Percentiles rank a stretch among this genome's conserved stretches.
These are phyloP conservation scores for Sebastiscus albofasciatus DNA, from an alignment of 2,797 vertebrate species.

Conservation along the genomic window DNA sequence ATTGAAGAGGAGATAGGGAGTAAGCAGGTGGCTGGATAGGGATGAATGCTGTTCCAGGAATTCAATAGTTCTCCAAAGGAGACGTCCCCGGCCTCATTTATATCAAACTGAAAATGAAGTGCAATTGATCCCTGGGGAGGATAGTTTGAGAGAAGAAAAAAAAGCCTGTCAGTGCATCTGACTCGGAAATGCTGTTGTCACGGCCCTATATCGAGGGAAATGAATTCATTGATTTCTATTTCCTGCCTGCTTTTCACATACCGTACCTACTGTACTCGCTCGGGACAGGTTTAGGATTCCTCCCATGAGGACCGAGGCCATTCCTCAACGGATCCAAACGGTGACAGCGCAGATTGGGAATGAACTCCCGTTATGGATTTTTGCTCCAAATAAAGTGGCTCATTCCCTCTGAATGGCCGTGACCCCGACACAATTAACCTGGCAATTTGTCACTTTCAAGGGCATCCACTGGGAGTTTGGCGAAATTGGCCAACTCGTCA, in stretches of 20 bases:
- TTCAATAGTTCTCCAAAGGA: constrained; percentile 23
- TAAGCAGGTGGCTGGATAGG: constrained; percentile 36
- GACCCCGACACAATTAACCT: constrained; percentile 74
- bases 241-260: constrained; percentile 24
- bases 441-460: constrained; percentile 73
- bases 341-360: constrained; percentile 56
- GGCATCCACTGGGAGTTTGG: constrained; percentile 67
- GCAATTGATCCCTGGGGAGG: constrained; percentile 48
- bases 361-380: constrained; percentile 77
- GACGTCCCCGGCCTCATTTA: constrained; percentile 23
- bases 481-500: constrained; percentile 68
- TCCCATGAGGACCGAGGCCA: constrained; percentile 41
- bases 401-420: constrained; percentile 64
- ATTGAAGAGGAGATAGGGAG: constrained; percentile 24
- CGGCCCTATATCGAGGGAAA: constrained; percentile 28
- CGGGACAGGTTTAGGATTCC: constrained; percentile 32
- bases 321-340: constrained; percentile 50
- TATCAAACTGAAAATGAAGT: constrained; percentile 38
- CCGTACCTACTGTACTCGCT: constrained; percentile 26
- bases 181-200: constrained; percentile 19
- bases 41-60: constrained; percentile 31
- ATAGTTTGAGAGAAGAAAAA: constrained; percentile 5
- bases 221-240: constrained; percentile 33
- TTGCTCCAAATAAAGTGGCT: constrained; percentile 72
- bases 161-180: constrained; percentile 11